These are phyloP conservation scores for Pangasius larnaudii DNA, from an alignment of 2,797 vertebrate species.

Conservation along the genomic window DNA sequence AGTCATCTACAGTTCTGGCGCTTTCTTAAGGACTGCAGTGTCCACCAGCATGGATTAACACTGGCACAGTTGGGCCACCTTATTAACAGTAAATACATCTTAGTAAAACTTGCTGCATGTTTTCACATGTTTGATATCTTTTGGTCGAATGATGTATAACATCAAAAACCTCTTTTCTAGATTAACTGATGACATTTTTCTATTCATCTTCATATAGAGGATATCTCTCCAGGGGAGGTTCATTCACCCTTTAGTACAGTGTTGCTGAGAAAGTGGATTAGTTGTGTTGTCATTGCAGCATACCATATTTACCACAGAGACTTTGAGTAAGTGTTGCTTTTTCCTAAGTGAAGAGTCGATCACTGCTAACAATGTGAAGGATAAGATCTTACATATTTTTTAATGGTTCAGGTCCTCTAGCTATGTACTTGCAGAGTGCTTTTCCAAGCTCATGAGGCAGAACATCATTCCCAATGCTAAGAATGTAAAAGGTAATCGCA, in stretches of 20 bases:
- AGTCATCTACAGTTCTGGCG: conserved; percentile 87
- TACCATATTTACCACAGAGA: conserved; percentile 79
- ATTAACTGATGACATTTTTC: background rate
- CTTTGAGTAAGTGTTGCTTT: conserved; percentile 74
- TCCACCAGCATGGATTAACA: conserved; percentile 78
- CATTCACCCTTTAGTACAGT: conserved; percentile 79
- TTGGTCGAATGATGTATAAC: background rate
- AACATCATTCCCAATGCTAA: conserved; percentile 82
- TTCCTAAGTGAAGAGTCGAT: background rate
- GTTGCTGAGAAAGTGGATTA: conserved; percentile 79
- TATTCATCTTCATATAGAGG: conserved; percentile 61
- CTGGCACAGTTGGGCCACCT: conserved; percentile 81
- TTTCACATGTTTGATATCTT: background rate
- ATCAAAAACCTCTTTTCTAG: background rate
- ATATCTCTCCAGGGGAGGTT: conserved; percentile 63
- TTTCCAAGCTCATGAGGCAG: conserved; percentile 82
- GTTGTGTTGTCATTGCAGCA: conserved; percentile 78
- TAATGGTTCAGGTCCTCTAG: conserved; percentile 70
- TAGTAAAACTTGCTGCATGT: background rate
- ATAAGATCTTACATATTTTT: conserved; percentile 1
- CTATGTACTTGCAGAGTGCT: conserved; percentile 77
- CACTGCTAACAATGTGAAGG: background rate
- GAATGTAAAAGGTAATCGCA: conserved; percentile 80
- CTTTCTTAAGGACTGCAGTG: conserved; percentile 87
- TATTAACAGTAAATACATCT: conserved; percentile 71